Evolutionary conservation across 2,113 vertebrate genomes (phyloP).

Genomic region (Phyllopteryx taeniolatus): DNA sequence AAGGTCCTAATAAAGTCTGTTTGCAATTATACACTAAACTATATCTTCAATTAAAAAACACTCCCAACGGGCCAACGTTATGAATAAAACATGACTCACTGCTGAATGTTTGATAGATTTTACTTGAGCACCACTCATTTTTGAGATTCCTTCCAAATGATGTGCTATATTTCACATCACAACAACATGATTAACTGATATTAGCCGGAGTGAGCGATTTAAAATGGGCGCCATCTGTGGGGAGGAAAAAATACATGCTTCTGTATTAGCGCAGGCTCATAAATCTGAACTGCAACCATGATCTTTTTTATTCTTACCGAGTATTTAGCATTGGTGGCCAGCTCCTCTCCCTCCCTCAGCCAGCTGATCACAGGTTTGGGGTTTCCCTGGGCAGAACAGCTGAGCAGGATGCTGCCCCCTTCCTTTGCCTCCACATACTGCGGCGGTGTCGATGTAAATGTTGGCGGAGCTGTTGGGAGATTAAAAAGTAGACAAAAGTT

Average conservation of each 20-base stretch:
- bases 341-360: conserved; percentile 88
- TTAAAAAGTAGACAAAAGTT: not conserved
- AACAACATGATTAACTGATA: not conserved
- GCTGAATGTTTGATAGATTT: not conserved
- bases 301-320: conserved; percentile 73
- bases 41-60: not conserved
- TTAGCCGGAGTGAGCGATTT: conserved; percentile 7
- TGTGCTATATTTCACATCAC: not conserved
- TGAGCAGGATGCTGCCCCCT: conserved; percentile 87
- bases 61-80: not conserved
- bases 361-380: conserved; percentile 96
- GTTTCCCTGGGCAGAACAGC: conserved; percentile 94
- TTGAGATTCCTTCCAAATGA: not conserved
- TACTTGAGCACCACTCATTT: not conserved
- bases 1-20: not conserved
- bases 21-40: too few relatives aligned
- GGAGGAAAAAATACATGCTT: conserved; percentile 17
- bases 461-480: conserved; percentile 84
- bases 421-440: conserved; percentile 97
- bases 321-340: conserved; percentile 85
- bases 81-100: conserved; percentile 25
- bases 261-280: conserved; percentile 34
- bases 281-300: conserved; percentile 11
- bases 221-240: conserved; percentile 51
- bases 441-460: conserved; percentile 92